phyloP scores from a whole-genome alignment of 37 sponge, comb jelly and placozoan species.

The Spongilla lacustris region DNA sequence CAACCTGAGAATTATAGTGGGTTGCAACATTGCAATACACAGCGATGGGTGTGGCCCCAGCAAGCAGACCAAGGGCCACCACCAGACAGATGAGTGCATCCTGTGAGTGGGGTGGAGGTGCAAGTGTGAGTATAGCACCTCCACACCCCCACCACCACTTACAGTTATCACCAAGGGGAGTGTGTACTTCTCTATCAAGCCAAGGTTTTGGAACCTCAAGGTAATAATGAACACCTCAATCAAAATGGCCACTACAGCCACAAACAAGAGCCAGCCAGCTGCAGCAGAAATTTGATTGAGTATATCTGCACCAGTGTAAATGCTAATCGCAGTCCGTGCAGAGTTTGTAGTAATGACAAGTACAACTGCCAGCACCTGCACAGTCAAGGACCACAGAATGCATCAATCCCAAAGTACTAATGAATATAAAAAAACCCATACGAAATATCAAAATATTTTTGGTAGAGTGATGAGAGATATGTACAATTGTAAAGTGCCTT shows the following conservation, averaged over 20 bases:
- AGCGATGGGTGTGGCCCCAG: background rate
- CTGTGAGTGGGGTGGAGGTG: conserved; percentile 2
- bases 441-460: no score
- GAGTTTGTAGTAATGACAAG: background rate
- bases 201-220: conserved; percentile 57
- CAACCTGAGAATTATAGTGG: no score
- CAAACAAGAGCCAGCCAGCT: conserved; percentile 22
- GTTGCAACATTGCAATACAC: no score
- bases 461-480: no score
- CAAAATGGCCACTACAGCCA: conserved; percentile 8
- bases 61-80: conserved; percentile 12
- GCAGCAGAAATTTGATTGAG: background rate
- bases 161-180: conserved; percentile 24
- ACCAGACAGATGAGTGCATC: conserved; percentile 11
- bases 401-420: no score
- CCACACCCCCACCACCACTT: background rate
- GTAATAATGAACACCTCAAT: conserved; percentile 22
- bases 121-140: background rate
- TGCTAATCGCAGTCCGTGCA: no score
- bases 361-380: no score
- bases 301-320: no score
- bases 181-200: conserved; percentile 17
- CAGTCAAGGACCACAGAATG: no score
- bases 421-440: no score
- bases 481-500: no score